phyloP scores from a whole-genome alignment of 1,140 invertebrate species.

The Druon quercuslanigerum region DNA sequence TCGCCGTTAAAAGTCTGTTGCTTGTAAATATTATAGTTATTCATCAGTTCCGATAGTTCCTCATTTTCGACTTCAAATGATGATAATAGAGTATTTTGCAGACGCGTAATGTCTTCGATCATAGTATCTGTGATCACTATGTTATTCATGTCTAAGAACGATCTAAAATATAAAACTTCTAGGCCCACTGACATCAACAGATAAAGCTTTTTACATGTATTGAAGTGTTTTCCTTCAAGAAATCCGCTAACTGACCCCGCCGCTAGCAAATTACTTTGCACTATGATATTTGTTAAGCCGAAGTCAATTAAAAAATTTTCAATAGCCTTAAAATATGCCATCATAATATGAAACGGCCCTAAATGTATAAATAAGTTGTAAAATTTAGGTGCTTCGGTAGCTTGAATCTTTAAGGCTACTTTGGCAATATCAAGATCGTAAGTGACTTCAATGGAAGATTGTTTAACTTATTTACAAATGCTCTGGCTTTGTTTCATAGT shows the following conservation, averaged over 20 bases:
- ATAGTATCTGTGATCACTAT: not conserved
- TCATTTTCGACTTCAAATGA: not conserved
- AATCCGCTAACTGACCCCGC: too few relatives aligned
- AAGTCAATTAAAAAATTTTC: conserved; percentile 70
- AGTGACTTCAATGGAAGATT: not conserved
- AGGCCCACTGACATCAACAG: conserved; percentile 69
- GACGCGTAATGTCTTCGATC: conserved; percentile 1
- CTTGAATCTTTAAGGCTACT: not conserved
- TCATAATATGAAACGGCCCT: conserved; percentile 76
- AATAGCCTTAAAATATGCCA: too few relatives aligned
- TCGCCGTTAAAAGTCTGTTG: conserved; percentile 39
- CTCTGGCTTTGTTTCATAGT: not conserved
- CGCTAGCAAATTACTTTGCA: conserved; percentile 67
- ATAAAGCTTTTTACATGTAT: conserved; percentile 70
- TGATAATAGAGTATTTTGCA: too few relatives aligned
- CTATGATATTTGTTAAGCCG: conserved; percentile 68
- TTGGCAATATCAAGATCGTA: not conserved
- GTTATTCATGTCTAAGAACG: conserved; percentile 61
- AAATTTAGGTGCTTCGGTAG: conserved; percentile 24
- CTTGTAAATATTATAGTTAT: conserved; percentile 48
- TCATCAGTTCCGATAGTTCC: not conserved
- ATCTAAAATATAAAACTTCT: too few relatives aligned
- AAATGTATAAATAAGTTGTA: conserved; percentile 73
- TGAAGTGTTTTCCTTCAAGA: too few relatives aligned
- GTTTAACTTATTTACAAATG: not conserved